Evolutionary conservation across 2,113 vertebrate genomes (phyloP).

Genomic region (Amphilophus citrinellus): DNA sequence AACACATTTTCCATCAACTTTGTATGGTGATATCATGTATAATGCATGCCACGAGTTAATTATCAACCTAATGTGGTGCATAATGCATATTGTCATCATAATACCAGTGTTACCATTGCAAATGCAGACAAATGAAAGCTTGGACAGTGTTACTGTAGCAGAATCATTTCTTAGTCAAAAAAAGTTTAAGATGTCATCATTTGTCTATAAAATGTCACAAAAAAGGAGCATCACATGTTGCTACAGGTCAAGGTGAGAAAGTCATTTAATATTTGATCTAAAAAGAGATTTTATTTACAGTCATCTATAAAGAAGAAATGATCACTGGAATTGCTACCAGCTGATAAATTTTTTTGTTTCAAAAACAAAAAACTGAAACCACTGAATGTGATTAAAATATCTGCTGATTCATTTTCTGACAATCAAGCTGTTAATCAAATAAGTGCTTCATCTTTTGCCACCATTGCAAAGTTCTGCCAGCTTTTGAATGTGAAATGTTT

Average conservation of each 20-base stretch:
- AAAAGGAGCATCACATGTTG: no score
- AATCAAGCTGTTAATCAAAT: not conserved
- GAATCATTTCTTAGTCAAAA: not conserved
- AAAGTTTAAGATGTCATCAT: not conserved
- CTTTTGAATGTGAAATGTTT: not conserved
- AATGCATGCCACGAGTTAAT: not conserved
- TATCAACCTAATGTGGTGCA: not conserved
- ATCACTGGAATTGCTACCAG: not conserved
- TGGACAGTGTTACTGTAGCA: not conserved
- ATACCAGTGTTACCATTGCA: not conserved
- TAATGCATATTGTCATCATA: fast-evolving
- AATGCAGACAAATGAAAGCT: not conserved
- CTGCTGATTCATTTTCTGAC: not conserved
- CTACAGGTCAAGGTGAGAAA: no score
- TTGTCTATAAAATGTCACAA: not conserved
- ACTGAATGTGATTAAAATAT: no score
- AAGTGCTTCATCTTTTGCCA: not conserved
- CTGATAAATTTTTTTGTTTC: not conserved
- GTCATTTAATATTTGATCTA: not conserved
- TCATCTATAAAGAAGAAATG: not conserved
- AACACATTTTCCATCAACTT: not conserved
- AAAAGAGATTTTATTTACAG: not conserved
- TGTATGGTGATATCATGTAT: no score
- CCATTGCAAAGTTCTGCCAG: not conserved
- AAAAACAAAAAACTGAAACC: no score